Percentiles rank a stretch among this genome's conserved stretches.
Conservation (phyloP, 2,888 invertebrate genomes). For the Caradrina kadenii region DNA sequence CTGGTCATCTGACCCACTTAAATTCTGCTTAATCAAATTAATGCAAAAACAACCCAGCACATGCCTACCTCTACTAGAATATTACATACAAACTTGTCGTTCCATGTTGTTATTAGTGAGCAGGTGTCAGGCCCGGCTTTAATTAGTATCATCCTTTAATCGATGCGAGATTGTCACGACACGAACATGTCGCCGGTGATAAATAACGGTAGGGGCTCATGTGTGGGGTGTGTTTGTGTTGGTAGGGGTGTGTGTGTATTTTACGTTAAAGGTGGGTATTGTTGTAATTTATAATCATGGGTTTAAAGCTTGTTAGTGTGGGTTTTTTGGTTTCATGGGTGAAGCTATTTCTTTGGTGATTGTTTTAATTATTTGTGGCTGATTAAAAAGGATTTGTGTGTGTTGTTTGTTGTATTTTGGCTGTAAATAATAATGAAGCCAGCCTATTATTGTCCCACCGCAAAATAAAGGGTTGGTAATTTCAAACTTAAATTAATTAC, state of each 20-base stretch:
- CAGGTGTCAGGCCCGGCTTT: conserved; percentile 68
- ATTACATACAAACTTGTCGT: conserved; percentile 27
- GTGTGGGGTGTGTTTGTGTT: conserved; percentile 17
- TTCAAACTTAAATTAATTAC: too few species aligned
- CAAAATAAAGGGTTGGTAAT: too few species aligned
- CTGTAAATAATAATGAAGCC: too few species aligned
- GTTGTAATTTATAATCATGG: conserved; percentile 28
- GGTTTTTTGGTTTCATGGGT: background rate
- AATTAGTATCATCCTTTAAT: conserved; percentile 71
- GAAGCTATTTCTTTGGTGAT: background rate
- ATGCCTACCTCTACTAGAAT: background rate
- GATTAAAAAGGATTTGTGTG: too few species aligned
- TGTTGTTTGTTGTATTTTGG: too few species aligned
- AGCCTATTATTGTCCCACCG: too few species aligned
- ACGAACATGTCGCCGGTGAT: conserved; percentile 56
- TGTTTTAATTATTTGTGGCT: background rate
- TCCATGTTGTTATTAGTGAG: conserved; percentile 51
- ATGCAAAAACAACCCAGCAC: conserved; percentile 6
- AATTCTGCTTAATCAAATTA: conserved; percentile 18
- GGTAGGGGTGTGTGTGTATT: background rate
- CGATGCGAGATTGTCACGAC: conserved; percentile 64
- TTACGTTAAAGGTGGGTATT: background rate
- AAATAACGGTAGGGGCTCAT: conserved; percentile 61
- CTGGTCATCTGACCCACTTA: background rate
- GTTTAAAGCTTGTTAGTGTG: conserved; percentile 7